Conservation (phyloP, 2,113 vertebrate genomes). For the Heptranchias perlo region DNA sequence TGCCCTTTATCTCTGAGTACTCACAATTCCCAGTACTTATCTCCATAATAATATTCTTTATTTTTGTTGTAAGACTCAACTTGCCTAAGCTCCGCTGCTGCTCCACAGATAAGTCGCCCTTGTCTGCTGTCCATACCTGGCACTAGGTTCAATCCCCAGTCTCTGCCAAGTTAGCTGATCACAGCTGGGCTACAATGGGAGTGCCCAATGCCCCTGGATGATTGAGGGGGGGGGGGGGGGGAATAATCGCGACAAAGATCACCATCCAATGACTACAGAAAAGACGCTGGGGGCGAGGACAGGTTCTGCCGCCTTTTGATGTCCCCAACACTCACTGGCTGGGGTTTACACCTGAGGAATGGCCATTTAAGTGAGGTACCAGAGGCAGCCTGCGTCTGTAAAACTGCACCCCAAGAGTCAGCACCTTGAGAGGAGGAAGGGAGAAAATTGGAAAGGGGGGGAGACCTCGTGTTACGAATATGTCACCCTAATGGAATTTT, state of each 20-base stretch:
- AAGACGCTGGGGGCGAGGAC: not conserved
- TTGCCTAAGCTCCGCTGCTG: not conserved
- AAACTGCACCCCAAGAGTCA: not conserved
- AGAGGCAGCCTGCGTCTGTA: not conserved
- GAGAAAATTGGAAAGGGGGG: not conserved
- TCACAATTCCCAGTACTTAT: not conserved
- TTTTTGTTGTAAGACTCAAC: not conserved
- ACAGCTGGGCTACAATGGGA: not conserved
- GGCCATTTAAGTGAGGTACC: not conserved
- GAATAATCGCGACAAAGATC: not conserved
- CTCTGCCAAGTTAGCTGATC: not conserved
- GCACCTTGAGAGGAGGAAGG: not conserved
- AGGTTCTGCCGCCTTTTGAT: not conserved
- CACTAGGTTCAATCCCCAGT: not conserved
- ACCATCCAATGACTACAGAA: not conserved
- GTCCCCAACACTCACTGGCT: not conserved
- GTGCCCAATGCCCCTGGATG: not conserved
- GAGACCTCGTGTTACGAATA: not conserved
- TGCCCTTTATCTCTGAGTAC: conserved; percentile 4
- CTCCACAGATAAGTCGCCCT: not conserved
- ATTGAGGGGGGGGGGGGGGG: not conserved
- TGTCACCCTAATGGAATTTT: not conserved
- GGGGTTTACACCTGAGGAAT: not conserved
- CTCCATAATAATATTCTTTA: not conserved
- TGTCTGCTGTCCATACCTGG: not conserved